These are phyloP conservation scores for Himalopsyche japonica DNA, from an alignment of 2,888 invertebrate species.

Conservation along the genomic window DNA sequence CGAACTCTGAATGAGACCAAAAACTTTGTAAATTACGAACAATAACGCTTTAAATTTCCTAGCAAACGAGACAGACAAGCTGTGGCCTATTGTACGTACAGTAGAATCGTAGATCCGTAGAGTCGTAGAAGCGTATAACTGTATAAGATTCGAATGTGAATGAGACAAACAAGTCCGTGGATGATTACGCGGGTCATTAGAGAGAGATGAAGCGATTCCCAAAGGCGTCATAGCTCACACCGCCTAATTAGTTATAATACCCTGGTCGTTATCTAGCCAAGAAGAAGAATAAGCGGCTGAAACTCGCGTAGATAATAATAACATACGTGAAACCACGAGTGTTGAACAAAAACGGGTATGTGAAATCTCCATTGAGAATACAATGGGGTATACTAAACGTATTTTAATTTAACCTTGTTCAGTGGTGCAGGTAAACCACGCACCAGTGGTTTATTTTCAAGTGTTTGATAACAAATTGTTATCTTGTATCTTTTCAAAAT, in stretches of 20 bases:
- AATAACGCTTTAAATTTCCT: neutral
- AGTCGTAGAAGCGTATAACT: neutral
- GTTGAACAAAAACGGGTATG: slow-evolving; percentile 25
- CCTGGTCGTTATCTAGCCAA: slow-evolving; percentile 34
- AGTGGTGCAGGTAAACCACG: slow-evolving; percentile 1
- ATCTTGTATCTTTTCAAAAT: neutral
- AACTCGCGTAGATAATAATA: neutral
- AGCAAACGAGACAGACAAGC: neutral
- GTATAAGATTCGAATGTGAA: neutral
- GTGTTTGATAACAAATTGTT: neutral
- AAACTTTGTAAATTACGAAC: neutral
- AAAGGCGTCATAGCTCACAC: slow-evolving; percentile 41
- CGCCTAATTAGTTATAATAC: slow-evolving; percentile 41
- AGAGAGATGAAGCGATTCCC: slow-evolving; percentile 36
- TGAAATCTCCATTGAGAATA: slow-evolving; percentile 5
- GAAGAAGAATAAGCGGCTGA: slow-evolving; percentile 32
- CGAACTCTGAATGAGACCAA: neutral
- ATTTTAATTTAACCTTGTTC: slow-evolving; percentile 30
- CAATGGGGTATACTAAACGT: slow-evolving; percentile 30
- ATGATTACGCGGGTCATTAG: neutral
- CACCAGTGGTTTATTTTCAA: neutral
- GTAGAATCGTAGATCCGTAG: neutral
- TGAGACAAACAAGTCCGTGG: neutral
- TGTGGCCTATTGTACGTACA: no score
- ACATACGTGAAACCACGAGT: slow-evolving; percentile 21